Evolutionary conservation across 2,797 vertebrate genomes (phyloP).

Genomic region (Mormyrus hasselquistii): DNA sequence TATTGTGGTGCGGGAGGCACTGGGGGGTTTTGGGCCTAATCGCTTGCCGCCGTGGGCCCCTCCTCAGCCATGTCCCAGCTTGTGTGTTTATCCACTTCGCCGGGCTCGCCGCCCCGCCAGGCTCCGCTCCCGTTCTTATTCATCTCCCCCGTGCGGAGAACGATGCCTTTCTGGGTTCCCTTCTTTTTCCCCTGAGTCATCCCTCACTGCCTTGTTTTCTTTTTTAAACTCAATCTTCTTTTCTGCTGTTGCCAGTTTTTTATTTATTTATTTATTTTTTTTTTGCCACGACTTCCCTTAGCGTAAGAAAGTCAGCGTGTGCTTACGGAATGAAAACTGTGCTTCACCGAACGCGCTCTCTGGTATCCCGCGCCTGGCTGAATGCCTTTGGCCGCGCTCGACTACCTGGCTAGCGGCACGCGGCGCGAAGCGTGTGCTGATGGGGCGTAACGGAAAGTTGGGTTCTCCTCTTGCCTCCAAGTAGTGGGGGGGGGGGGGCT

Average conservation of each 20-base stretch:
- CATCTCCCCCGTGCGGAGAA: background rate
- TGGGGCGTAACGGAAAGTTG: background rate
- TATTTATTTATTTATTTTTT: background rate
- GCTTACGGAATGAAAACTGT: background rate
- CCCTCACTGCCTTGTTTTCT: background rate
- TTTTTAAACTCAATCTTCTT: background rate
- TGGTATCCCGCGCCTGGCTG: background rate
- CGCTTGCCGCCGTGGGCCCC: background rate
- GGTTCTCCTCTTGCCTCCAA: background rate
- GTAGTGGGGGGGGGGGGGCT: background rate
- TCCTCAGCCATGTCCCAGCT: background rate
- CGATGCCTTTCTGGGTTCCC: background rate
- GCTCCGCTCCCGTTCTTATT: background rate
- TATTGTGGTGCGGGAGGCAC: background rate
- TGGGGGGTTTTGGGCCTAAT: background rate
- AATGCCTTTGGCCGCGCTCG: background rate
- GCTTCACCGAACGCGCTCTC: background rate
- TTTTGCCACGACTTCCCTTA: background rate
- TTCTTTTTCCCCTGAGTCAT: background rate
- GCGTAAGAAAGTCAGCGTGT: background rate
- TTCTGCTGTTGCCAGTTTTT: background rate
- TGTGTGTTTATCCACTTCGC: background rate
- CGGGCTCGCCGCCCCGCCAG: background rate
- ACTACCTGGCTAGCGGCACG: background rate
- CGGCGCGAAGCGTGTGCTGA: background rate